Percentiles rank a stretch among this genome's conserved stretches.
Evolutionary conservation across 37 sponge, comb jelly and placozoan species (phyloP).

Genomic region (Eunapius fragilis): DNA sequence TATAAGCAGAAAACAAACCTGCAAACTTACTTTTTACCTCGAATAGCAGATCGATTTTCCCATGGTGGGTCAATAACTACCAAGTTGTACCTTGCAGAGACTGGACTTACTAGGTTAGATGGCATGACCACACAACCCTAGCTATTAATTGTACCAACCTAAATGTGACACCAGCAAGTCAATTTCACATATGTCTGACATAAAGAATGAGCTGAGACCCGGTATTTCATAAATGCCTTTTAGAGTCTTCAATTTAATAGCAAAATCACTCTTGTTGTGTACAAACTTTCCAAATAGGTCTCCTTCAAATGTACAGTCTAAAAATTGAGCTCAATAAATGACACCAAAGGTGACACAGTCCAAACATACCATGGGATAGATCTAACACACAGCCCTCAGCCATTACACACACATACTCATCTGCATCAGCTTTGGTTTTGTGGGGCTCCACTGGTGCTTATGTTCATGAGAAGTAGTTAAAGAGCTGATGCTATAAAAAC

Average conservation of each 20-base stretch:
- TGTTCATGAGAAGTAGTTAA: background rate
- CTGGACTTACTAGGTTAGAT: background rate
- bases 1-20: background rate
- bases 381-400: background rate
- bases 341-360: background rate
- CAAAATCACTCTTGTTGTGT: background rate
- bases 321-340: background rate
- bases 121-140: background rate
- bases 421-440: background rate
- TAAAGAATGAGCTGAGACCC: constrained; percentile 34
- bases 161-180: background rate
- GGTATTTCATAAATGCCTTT: constrained; percentile 30
- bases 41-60: constrained; percentile 70
- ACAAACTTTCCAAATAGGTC: constrained; percentile 56
- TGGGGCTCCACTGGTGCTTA: background rate
- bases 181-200: constrained; percentile 51
- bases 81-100: constrained; percentile 21
- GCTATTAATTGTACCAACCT: background rate
- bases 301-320: background rate
- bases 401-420: background rate
- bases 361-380: background rate
- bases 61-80: constrained; percentile 84
- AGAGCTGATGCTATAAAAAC: background rate
- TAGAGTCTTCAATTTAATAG: background rate
- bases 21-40: constrained; percentile 49